Percentiles rank a stretch among this genome's conserved stretches.
Conservation (phyloP, 2,888 invertebrate genomes). For the Meteorus cinctellus region DNA sequence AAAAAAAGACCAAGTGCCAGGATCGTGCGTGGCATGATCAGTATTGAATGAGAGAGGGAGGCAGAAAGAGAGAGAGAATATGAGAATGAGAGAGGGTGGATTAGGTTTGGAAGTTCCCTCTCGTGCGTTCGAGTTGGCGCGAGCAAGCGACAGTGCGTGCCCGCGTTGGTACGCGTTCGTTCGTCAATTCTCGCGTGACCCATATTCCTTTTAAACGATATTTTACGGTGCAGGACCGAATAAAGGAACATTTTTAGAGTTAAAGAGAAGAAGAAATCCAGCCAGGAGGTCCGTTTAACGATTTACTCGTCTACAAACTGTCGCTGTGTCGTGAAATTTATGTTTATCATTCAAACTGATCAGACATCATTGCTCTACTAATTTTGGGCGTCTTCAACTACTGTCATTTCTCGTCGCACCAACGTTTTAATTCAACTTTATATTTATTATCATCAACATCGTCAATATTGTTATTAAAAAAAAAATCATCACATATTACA, state of each 20-base stretch:
- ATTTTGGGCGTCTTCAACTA: conserved; percentile 6
- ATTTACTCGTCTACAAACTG: not conserved
- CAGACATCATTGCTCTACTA: not conserved
- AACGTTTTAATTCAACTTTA: not conserved
- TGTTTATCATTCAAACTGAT: not conserved
- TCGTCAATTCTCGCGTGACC: conserved; percentile 30
- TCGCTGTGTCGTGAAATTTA: not conserved
- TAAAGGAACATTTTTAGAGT: not conserved
- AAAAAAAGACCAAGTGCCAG: not conserved
- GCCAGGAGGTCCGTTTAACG: not conserved
- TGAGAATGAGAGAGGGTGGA: conserved; percentile 37
- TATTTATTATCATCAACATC: not conserved
- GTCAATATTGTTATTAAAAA: not conserved
- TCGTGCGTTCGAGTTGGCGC: conserved; percentile 33
- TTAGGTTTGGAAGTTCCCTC: conserved; percentile 30
- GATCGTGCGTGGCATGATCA: conserved; percentile 22
- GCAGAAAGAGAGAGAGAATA: conserved; percentile 26
- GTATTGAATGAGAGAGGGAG: conserved; percentile 41
- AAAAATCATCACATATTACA: not conserved
- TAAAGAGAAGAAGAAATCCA: not conserved
- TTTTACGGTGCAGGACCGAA: conserved; percentile 11
- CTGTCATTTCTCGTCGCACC: not conserved
- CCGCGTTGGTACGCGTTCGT: conserved; percentile 40
- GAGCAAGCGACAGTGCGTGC: conserved; percentile 55
- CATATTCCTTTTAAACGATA: conserved; percentile 18